phyloP scores from a whole-genome alignment of 2,113 vertebrate genomes.

The Scalopus aquaticus region DNA sequence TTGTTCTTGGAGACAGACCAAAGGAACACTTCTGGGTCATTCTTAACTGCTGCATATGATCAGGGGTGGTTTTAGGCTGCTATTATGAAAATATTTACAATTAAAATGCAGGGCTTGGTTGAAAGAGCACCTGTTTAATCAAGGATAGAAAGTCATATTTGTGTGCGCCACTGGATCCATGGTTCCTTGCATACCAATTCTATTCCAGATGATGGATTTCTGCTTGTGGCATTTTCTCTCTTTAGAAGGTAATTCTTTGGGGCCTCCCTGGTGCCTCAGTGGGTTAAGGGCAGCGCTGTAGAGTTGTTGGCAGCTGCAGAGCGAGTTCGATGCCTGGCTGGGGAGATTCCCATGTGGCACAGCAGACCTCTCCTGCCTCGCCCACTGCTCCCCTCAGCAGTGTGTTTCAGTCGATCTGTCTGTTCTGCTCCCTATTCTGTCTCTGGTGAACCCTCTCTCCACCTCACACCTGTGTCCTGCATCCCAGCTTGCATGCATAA shows the following conservation, averaged over 20 bases:
- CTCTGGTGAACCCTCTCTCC: too few species aligned
- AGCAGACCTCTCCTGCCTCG: too few species aligned
- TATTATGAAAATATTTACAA: slow-evolving; percentile 45
- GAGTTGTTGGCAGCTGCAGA: too few species aligned
- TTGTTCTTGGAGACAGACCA: background rate
- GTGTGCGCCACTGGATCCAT: background rate
- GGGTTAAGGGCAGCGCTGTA: too few species aligned
- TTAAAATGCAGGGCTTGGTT: slow-evolving; percentile 59
- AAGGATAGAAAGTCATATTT: slow-evolving; percentile 56
- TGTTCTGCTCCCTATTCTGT: too few species aligned
- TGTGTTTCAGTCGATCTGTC: too few species aligned
- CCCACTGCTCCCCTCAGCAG: too few species aligned
- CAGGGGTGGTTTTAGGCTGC: background rate
- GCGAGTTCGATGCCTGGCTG: too few species aligned
- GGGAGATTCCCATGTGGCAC: too few species aligned
- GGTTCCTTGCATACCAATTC: slow-evolving; percentile 45
- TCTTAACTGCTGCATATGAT: background rate
- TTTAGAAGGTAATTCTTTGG: background rate
- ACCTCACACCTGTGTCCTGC: too few species aligned
- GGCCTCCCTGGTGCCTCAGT: too few species aligned
- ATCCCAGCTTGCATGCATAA: too few species aligned
- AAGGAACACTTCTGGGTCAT: background rate
- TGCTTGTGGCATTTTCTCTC: background rate
- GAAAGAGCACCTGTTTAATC: slow-evolving; percentile 70
- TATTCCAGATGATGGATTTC: background rate